Conservation (phyloP, 2,888 invertebrate species). For the Dicranocentrus wangi region DNA sequence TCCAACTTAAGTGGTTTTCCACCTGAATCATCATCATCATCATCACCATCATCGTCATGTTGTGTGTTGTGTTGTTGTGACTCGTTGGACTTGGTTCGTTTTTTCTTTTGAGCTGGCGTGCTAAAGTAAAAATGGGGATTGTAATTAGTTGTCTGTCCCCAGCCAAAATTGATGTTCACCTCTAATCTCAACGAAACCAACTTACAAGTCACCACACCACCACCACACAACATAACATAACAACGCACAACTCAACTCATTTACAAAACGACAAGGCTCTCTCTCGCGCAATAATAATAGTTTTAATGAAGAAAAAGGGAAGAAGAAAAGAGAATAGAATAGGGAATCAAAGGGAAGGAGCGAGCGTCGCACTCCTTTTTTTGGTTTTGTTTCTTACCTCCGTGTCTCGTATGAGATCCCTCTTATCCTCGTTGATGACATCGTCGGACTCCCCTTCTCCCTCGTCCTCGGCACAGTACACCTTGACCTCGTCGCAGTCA, state of each 20-base stretch:
- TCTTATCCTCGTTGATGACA: slow-evolving; percentile 73
- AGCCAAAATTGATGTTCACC: slow-evolving; percentile 53
- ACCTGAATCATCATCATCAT: background rate
- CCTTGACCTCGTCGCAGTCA: slow-evolving; percentile 73
- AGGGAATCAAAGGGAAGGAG: too few relatives aligned
- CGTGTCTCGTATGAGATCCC: slow-evolving; percentile 72
- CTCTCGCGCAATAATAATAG: too few relatives aligned
- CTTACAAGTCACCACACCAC: slow-evolving; percentile 38
- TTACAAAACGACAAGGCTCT: too few relatives aligned
- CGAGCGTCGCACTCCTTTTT: too few relatives aligned
- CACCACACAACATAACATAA: background rate
- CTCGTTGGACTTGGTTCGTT: too few relatives aligned
- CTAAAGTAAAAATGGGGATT: slow-evolving; percentile 32
- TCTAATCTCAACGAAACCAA: slow-evolving; percentile 32
- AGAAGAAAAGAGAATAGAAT: slow-evolving; percentile 11
- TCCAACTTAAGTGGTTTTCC: slow-evolving; percentile 37
- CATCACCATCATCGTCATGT: background rate
- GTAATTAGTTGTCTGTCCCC: slow-evolving; percentile 63
- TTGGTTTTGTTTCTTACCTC: slow-evolving; percentile 68
- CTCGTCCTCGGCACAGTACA: slow-evolving; percentile 71
- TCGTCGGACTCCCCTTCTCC: slow-evolving; percentile 72
- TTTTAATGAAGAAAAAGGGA: too few relatives aligned
- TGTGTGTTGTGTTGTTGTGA: slow-evolving; percentile 5
- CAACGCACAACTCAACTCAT: background rate
- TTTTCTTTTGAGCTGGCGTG: background rate